These are phyloP conservation scores for Musca domestica DNA, from an alignment of 1,140 invertebrate species.

Conservation along the genomic window DNA sequence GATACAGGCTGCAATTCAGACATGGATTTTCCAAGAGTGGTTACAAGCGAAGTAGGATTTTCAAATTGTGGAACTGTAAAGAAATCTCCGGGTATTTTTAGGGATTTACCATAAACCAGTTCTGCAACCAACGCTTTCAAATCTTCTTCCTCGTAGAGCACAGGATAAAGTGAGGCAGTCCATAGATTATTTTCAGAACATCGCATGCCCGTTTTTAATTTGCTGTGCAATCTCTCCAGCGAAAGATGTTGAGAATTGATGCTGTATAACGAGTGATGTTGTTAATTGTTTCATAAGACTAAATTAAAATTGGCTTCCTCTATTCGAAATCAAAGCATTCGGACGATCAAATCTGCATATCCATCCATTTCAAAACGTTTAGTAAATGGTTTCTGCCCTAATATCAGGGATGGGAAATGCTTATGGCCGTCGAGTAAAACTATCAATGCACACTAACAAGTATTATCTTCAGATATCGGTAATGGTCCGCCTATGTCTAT, in stretches of 20 bases:
- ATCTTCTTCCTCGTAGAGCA: not conserved
- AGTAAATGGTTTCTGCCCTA: not conserved
- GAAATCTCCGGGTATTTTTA: not conserved
- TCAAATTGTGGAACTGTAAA: too few relatives aligned
- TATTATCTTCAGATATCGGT: not conserved
- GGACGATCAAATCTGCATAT: too few relatives aligned
- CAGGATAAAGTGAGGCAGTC: not conserved
- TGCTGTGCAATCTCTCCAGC: not conserved
- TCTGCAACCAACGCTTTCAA: not conserved
- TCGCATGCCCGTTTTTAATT: not conserved
- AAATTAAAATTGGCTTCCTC: too few relatives aligned
- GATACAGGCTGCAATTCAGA: too few relatives aligned
- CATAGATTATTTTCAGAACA: not conserved
- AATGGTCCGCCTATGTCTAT: constrained; percentile 2
- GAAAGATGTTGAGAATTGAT: not conserved
- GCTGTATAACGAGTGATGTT: too few relatives aligned
- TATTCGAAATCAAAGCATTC: too few relatives aligned
- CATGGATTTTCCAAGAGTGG: too few relatives aligned
- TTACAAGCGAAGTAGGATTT: too few relatives aligned
- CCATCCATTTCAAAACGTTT: not conserved
- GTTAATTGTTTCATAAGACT: too few relatives aligned
- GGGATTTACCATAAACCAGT: not conserved
- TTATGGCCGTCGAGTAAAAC: constrained; percentile 9
- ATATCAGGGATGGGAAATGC: not conserved
- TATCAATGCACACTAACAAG: not conserved